Base-by-base conservation (phyloP, 2,888 invertebrate species). In the Barypeithes pellucidus region DNA sequence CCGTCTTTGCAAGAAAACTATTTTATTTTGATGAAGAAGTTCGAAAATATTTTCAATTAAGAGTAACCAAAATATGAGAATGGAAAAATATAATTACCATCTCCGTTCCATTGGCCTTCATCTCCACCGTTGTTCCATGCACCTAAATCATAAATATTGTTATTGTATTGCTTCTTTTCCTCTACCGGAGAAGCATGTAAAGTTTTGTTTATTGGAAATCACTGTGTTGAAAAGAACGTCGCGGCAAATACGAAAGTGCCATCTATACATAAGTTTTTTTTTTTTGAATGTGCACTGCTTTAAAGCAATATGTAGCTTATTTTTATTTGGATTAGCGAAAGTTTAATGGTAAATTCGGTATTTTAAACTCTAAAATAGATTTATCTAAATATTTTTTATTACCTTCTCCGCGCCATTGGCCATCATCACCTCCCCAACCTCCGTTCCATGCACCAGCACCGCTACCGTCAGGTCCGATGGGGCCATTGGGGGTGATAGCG, bases 401-500 rank as follows among this genome's bases (percentile, higher is more conserved):
- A 54, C 66, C 67, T 16, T 75, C 73, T 20, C 74, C 71, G n/a
- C 45, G 43, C 70, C 70, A 70, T 54, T 61, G 61, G n/a, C 69
- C 69, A 39, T 65, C 70, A 33, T 52, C 66, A 59, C 65, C 72
- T 12, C 62, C 67, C 61, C 66, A 66, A 11, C 72, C 66, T 5
- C 63, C 69, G 29, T 69, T 62, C 69, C 69, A 69, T 12, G 60
- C 68, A 22, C 62, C 52, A n/a, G 43, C 59, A 14, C 60, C 67
- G 24, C n/a, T 8, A n/a, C 50, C 76, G 24, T 36, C 33, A 16
- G 76, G 76, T 67, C 76, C 76, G 43, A 76, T 76, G 7, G 76
- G 76, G 52, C 76, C 76, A 54, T 76, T 74, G 5, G 45, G 18
- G 54, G 76, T 76, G 50, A 76, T 76, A 22, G 57, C 69, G 16